A percentile compares a stretch with the other conserved stretches of the same genome.
Conservation (phyloP, 2,888 invertebrate genomes). For the Lycaena phlaeas region DNA sequence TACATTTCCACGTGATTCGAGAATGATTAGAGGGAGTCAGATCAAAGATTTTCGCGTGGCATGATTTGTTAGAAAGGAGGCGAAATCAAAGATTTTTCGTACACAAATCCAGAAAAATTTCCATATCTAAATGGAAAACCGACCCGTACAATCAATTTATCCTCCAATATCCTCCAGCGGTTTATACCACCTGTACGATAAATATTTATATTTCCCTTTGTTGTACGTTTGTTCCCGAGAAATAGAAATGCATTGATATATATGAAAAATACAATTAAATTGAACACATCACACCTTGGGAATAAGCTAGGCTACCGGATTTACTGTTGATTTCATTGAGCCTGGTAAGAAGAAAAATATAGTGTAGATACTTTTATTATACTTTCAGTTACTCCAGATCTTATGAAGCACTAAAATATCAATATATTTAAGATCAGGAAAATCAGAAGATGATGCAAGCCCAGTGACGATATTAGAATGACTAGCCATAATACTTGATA, state of each 20-base stretch:
- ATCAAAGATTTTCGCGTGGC: constrained; percentile 21
- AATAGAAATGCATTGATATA: background rate
- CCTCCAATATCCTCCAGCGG: constrained; percentile 70
- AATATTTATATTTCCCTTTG: constrained; percentile 66
- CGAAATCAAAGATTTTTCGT: constrained; percentile 66
- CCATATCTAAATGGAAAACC: constrained; percentile 74
- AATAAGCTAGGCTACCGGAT: too few relatives aligned
- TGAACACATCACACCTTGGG: too few relatives aligned
- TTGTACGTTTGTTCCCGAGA: constrained; percentile 19
- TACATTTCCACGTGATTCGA: background rate
- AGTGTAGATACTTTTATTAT: too few relatives aligned
- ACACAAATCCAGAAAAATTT: constrained; percentile 68
- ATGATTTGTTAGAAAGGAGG: constrained; percentile 63
- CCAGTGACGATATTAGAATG: too few relatives aligned
- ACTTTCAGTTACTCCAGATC: too few relatives aligned
- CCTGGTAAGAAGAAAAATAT: too few relatives aligned
- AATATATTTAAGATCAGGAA: too few relatives aligned
- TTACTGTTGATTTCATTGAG: too few relatives aligned
- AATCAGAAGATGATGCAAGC: too few relatives aligned
- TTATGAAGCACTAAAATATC: too few relatives aligned
- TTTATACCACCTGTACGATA: constrained; percentile 72
- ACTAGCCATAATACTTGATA: too few relatives aligned
- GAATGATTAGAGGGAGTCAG: background rate
- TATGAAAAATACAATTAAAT: too few relatives aligned
- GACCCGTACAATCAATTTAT: constrained; percentile 73